Conservation (phyloP, 2,113 vertebrate genomes). For the Bubalus kerabau region DNA sequence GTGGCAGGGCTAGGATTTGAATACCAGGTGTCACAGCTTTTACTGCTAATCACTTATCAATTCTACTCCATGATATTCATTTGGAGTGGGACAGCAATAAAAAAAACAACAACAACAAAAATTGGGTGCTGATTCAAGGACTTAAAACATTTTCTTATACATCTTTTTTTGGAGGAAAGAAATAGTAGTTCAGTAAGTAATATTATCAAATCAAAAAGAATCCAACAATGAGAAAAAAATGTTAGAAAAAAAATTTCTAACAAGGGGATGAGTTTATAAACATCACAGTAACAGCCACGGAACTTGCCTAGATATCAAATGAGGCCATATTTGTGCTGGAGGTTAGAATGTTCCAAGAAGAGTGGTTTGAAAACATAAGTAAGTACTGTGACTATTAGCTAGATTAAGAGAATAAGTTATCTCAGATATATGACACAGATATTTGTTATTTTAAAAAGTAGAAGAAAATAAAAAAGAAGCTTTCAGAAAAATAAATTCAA, state of each 20-base stretch:
- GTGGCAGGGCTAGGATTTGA: background rate
- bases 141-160: background rate
- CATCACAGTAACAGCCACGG: background rate
- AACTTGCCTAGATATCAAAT: background rate
- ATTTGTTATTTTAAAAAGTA: background rate
- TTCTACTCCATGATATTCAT: background rate
- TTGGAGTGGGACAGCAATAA: background rate
- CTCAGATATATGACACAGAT: background rate
- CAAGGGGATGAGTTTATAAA: background rate
- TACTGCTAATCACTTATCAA: background rate
- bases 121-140: background rate
- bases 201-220: background rate
- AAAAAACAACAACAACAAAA: background rate
- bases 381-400: too few relatives aligned
- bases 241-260: background rate
- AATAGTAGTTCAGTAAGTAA: background rate
- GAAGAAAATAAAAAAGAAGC: background rate
- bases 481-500: background rate
- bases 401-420: background rate
- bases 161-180: background rate
- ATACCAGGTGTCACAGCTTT: background rate
- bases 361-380: background rate
- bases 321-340: background rate
- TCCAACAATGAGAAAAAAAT: background rate
- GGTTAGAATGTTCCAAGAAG: background rate